phyloP scores from a whole-genome alignment of 2,113 vertebrate genomes.

The Microtus pennsylvanicus region DNA sequence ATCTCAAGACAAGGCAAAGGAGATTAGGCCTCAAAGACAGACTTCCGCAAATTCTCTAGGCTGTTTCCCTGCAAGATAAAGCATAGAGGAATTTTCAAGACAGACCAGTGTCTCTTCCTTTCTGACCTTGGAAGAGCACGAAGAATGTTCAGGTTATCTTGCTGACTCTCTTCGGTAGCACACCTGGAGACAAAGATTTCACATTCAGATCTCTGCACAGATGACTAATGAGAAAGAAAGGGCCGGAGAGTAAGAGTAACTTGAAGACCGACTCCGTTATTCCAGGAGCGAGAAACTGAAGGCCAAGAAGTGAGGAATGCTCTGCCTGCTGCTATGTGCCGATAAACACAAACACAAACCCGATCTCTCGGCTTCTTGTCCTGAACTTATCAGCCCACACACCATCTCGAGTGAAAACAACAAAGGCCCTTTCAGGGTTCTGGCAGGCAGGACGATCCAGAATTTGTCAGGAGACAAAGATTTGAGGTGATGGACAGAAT shows the following conservation, averaged over 20 bases:
- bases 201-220: not conserved
- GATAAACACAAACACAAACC: not conserved
- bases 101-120: not conserved
- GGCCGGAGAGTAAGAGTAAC: not conserved
- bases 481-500: not conserved
- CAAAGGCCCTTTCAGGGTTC: slow-evolving; percentile 50
- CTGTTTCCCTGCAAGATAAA: not conserved
- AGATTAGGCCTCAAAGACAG: not conserved
- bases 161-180: not conserved
- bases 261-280: not conserved
- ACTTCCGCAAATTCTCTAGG: not conserved
- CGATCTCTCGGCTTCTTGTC: not conserved
- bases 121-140: slow-evolving; percentile 10
- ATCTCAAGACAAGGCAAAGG: not conserved
- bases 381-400: not conserved
- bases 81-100: not conserved
- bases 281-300: not conserved
- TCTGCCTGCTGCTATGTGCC: rapidly evolving
- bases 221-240: not conserved
- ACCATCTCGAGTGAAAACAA: not conserved
- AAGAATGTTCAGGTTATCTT: slow-evolving; percentile 58
- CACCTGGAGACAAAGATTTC: not conserved
- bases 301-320: not conserved
- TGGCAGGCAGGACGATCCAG: not conserved
- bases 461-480: not conserved